These are phyloP conservation scores for Avahi laniger DNA, from an alignment of 2,797 vertebrate species.

Conservation along the genomic window DNA sequence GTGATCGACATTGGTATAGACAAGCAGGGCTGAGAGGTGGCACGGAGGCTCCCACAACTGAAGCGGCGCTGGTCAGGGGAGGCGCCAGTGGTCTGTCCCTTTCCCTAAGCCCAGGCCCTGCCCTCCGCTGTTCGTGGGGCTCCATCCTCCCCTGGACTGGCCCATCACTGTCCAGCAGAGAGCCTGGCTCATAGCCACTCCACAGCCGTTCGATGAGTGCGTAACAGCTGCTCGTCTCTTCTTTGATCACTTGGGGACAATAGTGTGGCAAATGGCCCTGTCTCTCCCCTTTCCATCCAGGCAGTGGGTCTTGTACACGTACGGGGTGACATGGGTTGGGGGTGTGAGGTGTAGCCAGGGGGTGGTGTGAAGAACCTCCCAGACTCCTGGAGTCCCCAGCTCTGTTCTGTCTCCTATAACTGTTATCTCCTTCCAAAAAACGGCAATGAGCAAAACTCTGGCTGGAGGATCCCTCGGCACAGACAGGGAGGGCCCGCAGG, in stretches of 20 bases:
- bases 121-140: not conserved
- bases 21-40: too few species aligned
- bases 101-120: not conserved
- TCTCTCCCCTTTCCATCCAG: not conserved
- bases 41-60: not conserved
- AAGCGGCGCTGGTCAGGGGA: not conserved
- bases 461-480: not conserved
- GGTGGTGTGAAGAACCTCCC: not conserved
- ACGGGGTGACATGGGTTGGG: too few species aligned
- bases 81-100: not conserved
- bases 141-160: not conserved
- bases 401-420: not conserved
- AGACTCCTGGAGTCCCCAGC: not conserved
- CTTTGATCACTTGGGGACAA: not conserved
- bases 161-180: not conserved
- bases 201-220: not conserved
- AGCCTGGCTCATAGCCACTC: not conserved
- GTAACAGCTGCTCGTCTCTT: not conserved
- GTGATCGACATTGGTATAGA: not conserved
- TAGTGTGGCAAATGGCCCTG: rapidly evolving
- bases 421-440: not conserved
- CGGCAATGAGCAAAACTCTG: not conserved
- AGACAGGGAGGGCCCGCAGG: not conserved
- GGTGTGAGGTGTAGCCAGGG: rapidly evolving
- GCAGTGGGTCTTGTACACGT: rapidly evolving